Base-by-base conservation (phyloP, 2,888 invertebrate species). In the Andrena bicolor region DNA sequence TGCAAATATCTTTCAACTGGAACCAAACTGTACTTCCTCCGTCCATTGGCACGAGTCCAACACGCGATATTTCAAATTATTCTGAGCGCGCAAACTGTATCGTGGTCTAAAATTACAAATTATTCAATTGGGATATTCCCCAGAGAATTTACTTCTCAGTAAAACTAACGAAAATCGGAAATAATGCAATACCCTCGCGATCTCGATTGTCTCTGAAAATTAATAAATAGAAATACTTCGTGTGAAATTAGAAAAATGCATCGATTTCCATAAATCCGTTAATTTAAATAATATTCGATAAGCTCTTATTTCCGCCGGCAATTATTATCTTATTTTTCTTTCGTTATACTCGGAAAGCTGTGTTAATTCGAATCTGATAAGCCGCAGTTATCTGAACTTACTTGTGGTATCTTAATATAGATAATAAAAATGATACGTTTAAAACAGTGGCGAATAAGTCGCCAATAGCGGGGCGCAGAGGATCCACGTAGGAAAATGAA, bases 31-130 rank as follows among this genome's bases (percentile, higher is more conserved):
- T 73, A 72, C 71, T 69, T 84, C 77, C 82, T 77, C 82, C 70
- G 82, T 78, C 61, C 56, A 78, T 87, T 92, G 91, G 92, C 91
- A 88, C 28, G 35, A 41, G 32, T 89, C 92, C 92, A 92, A 77
- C 85, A 88, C 61, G 78, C 83, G 86, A 89, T 87, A 84, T 89
- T 82, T 76, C 80, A 86, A 80, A 89, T 89, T 89, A 92, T 91
- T 90, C 91, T 87, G 35, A 83, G 88, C 65, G 51, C 53, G 20
- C 35, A 53, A 74, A 71, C 53, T 75, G 30, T 69, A 82, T 61
- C n/a, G 63, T 58, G 58, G 16, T 23, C 53, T 72, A 56, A 71
- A 66, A 49, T 82, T 64, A 49, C 64, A 51, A 41, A 75, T 61
- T 28, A 10, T 35, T 23, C 26, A 53, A 51, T 63, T 28, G 10